These are phyloP conservation scores for Falco berigora DNA, from an alignment of 2,797 vertebrate species.

Conservation along the genomic window DNA sequence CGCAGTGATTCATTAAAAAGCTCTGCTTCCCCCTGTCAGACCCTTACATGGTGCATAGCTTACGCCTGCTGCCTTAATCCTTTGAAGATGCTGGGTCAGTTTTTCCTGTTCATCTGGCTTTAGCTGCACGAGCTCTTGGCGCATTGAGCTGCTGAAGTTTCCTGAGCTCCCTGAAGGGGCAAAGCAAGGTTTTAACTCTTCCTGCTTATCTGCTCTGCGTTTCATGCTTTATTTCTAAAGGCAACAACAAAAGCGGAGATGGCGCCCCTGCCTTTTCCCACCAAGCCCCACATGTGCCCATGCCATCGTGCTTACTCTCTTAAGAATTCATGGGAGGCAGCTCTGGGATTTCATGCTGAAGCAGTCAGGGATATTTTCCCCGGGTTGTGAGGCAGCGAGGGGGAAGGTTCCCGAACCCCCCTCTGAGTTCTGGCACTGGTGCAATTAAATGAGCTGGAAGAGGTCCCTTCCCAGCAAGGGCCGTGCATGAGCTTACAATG, in stretches of 20 bases:
- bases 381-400: not conserved
- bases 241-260: not conserved
- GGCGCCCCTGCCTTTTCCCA: not conserved
- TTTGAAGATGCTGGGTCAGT: slow-evolving; percentile 38
- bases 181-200: not conserved
- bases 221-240: not conserved
- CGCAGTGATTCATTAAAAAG: slow-evolving; percentile 2
- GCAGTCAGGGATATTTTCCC: not conserved
- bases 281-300: not conserved
- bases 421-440: slow-evolving; percentile 16
- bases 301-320: not conserved
- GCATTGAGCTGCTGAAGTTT: not conserved
- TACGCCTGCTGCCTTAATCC: not conserved
- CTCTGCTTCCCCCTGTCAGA: not conserved
- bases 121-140: not conserved
- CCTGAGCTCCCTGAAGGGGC: not conserved
- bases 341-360: slow-evolving; percentile 21
- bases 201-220: not conserved
- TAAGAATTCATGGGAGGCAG: not conserved
- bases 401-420: not conserved
- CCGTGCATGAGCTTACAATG: not conserved
- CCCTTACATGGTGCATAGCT: slow-evolving; percentile 28
- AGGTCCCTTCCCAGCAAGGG: slow-evolving; percentile 6
- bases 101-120: slow-evolving; percentile 35
- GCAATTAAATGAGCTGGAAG: slow-evolving; percentile 3